These are phyloP conservation scores for Micrastur ruficollis DNA, from an alignment of 2,797 vertebrate genomes.

Conservation along the genomic window DNA sequence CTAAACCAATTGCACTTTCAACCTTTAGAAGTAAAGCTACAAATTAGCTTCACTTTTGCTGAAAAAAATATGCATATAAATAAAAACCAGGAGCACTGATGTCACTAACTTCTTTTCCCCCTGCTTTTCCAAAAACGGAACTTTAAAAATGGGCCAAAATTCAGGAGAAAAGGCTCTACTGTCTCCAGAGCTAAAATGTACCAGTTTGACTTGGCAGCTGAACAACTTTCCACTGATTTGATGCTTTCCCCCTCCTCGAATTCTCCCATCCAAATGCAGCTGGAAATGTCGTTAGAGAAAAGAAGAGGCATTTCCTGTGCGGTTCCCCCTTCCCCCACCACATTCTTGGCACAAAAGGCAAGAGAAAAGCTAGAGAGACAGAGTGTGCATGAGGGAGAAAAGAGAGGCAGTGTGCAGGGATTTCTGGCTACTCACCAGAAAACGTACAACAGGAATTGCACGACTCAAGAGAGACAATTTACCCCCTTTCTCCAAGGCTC, in stretches of 20 bases:
- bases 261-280: constrained; percentile 72
- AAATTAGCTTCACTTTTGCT: neutral
- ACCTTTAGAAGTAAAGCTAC: neutral
- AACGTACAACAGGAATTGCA: constrained; percentile 43
- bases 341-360: constrained; percentile 77
- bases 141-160: constrained; percentile 40
- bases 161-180: constrained; percentile 70
- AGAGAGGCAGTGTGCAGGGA: constrained; percentile 60
- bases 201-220: constrained; percentile 80
- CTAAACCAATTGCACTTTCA: neutral
- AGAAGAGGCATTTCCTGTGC: constrained; percentile 78
- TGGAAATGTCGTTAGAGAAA: constrained; percentile 73
- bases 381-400: constrained; percentile 56
- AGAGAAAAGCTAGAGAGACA: constrained; percentile 67
- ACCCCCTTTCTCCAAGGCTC: constrained; percentile 61
- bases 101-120: constrained; percentile 39
- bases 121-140: constrained; percentile 35
- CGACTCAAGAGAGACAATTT: constrained; percentile 2
- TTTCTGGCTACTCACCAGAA: constrained; percentile 68
- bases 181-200: constrained; percentile 78
- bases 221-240: constrained; percentile 79
- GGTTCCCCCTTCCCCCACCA: constrained; percentile 66
- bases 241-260: constrained; percentile 68
- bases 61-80: neutral
- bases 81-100: constrained; percentile 44